Conservation (phyloP, 2,888 invertebrate species). For the Sericinus montela region DNA sequence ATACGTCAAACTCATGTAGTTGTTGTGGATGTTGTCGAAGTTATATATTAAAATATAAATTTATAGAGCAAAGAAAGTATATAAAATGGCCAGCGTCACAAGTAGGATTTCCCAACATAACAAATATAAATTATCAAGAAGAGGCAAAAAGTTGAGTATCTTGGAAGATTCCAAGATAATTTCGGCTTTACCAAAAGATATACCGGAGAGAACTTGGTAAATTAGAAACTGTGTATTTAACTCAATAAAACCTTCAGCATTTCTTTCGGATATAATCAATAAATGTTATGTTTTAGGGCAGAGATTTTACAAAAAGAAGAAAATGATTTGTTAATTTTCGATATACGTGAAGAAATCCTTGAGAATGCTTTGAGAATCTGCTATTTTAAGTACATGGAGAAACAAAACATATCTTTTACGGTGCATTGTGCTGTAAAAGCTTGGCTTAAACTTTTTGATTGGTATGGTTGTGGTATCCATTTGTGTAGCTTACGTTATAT, state of each 20-base stretch:
- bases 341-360: slow-evolving; percentile 65
- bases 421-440: slow-evolving; percentile 61
- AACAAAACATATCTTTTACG: slow-evolving; percentile 51
- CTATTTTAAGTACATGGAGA: slow-evolving; percentile 57
- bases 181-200: slow-evolving; percentile 56
- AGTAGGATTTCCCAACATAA: slow-evolving; percentile 13
- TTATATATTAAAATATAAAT: too few relatives aligned
- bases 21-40: too few relatives aligned
- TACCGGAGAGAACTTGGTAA: slow-evolving; percentile 65
- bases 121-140: slow-evolving; percentile 51
- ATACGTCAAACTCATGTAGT: too few relatives aligned
- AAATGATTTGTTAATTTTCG: slow-evolving; percentile 54
- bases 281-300: slow-evolving; percentile 39
- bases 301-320: slow-evolving; percentile 68
- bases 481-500: too few relatives aligned
- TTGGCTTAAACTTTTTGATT: slow-evolving; percentile 62
- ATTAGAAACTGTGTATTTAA: background rate
- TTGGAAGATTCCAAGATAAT: slow-evolving; percentile 53
- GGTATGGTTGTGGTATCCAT: slow-evolving; percentile 30
- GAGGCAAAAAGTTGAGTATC: slow-evolving; percentile 51
- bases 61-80: too few relatives aligned
- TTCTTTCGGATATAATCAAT: background rate
- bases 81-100: background rate
- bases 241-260: too few relatives aligned
- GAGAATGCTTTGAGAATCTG: slow-evolving; percentile 47